phyloP scores from a whole-genome alignment of 1,140 invertebrate genomes.

The Pseudomyrmex cubaensis region DNA sequence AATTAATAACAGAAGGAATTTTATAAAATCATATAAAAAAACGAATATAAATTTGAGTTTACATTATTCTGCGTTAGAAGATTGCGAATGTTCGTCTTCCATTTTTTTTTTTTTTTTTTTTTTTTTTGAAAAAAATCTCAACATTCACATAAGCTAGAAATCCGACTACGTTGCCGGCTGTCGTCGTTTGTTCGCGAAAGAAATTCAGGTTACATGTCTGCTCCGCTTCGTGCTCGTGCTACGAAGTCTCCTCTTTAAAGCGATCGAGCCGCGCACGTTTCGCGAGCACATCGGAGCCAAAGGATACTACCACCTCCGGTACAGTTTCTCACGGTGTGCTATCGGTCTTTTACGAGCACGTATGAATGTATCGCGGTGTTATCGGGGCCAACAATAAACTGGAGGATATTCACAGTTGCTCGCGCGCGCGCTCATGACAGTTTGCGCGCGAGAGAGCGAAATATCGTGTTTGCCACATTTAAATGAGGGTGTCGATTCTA shows the following conservation, averaged over 20 bases:
- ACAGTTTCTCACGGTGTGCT: slow-evolving; percentile 60
- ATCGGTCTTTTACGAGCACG: slow-evolving; percentile 57
- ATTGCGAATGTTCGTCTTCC: not conserved
- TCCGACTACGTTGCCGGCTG: slow-evolving; percentile 46
- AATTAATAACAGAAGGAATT: not conserved
- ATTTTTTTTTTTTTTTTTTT: slow-evolving; percentile 51
- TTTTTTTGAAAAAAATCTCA: too few species aligned
- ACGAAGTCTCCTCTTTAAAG: slow-evolving; percentile 41
- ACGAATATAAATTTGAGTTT: slow-evolving; percentile 8
- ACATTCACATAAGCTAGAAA: slow-evolving; percentile 14
- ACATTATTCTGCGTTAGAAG: slow-evolving; percentile 29
- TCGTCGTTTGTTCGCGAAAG: slow-evolving; percentile 57
- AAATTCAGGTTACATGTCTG: slow-evolving; percentile 64
- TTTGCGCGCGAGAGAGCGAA: slow-evolving; percentile 22
- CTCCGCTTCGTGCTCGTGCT: slow-evolving; percentile 35
- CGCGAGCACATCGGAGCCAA: slow-evolving; percentile 28
- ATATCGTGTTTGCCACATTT: slow-evolving; percentile 43
- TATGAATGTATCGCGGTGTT: slow-evolving; percentile 21
- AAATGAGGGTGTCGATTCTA: slow-evolving; percentile 56
- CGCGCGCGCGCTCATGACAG: slow-evolving; percentile 28
- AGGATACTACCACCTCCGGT: slow-evolving; percentile 21
- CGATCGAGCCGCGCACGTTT: slow-evolving; percentile 50
- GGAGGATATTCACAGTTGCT: slow-evolving; percentile 14
- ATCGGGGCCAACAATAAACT: slow-evolving; percentile 47
- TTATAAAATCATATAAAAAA: slow-evolving; percentile 16